Percentiles rank a stretch among this genome's conserved stretches.
These are phyloP conservation scores for Lithobius niger DNA, from an alignment of 1,140 invertebrate species.

Conservation along the genomic window DNA sequence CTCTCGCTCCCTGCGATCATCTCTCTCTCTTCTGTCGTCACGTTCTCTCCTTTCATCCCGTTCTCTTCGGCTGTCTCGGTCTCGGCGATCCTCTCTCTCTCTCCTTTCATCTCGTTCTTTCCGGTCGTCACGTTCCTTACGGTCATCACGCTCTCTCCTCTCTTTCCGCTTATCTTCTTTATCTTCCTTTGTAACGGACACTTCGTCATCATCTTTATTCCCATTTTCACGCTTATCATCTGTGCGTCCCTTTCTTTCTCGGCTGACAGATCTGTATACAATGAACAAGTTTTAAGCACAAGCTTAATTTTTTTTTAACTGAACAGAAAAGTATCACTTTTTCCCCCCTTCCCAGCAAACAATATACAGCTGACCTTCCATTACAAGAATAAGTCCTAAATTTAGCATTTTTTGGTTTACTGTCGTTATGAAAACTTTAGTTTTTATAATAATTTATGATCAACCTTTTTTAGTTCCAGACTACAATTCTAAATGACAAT, in stretches of 20 bases:
- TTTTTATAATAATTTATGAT: no score
- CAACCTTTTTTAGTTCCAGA: no score
- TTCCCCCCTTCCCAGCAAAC: no score
- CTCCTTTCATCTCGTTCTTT: constrained; percentile 13
- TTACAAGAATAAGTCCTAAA: no score
- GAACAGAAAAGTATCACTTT: no score
- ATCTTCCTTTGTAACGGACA: no score
- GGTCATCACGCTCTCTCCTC: constrained; percentile 1
- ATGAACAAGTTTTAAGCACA: not conserved
- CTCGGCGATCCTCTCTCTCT: constrained; percentile 22
- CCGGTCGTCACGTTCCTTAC: not conserved
- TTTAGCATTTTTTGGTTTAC: no score
- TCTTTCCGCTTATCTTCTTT: constrained; percentile 1
- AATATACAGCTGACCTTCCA: no score
- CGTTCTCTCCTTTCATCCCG: constrained; percentile 18
- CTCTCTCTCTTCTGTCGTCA: constrained; percentile 18
- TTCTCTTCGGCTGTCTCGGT: constrained; percentile 8
- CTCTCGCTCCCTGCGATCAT: not conserved
- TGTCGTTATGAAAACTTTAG: no score
- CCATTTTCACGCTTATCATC: constrained; percentile 12
- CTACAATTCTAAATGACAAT: no score
- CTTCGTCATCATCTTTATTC: constrained; percentile 6
- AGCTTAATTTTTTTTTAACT: no score
- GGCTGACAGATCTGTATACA: constrained; percentile 2
- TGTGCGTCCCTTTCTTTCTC: not conserved